These are phyloP conservation scores for Amiota minor DNA, from an alignment of 2,888 invertebrate genomes.

Conservation along the genomic window DNA sequence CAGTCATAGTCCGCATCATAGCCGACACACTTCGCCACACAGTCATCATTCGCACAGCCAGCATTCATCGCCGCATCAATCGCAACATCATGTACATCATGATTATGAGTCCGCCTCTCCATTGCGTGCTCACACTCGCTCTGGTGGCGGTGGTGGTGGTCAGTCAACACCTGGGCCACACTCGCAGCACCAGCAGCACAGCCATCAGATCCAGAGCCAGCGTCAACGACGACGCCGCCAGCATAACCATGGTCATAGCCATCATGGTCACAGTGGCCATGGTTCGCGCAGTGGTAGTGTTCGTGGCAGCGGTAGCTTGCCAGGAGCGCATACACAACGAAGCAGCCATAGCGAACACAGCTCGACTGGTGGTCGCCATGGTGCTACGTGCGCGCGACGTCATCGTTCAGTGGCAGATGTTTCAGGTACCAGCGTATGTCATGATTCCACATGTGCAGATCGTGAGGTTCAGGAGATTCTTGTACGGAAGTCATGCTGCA, in stretches of 20 bases:
- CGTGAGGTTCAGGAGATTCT: conserved; percentile 72
- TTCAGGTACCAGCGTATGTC: conserved; percentile 69
- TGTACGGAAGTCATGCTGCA: conserved; percentile 68
- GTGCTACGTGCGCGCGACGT: conserved; percentile 62
- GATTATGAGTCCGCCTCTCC: conserved; percentile 39
- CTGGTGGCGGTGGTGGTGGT: conserved; percentile 17
- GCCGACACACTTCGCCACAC: conserved; percentile 67
- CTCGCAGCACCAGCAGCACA: conserved; percentile 47
- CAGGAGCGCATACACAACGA: conserved; percentile 56
- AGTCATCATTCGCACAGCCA: conserved; percentile 59
- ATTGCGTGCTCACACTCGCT: conserved; percentile 40
- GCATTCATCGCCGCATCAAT: conserved; percentile 61
- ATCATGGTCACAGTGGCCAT: conserved; percentile 53
- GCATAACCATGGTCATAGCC: conserved; percentile 58
- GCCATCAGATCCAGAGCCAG: conserved; percentile 44
- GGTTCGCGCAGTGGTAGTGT: conserved; percentile 52
- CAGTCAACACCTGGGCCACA: conserved; percentile 5
- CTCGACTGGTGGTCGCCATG: conserved; percentile 30
- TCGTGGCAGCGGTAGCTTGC: conserved; percentile 61
- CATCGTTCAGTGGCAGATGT: conserved; percentile 72
- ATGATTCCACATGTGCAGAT: conserved; percentile 69
- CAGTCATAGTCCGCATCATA: conserved; percentile 55
- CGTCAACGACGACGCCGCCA: conserved; percentile 41
- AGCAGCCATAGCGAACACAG: conserved; percentile 42
- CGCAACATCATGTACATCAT: conserved; percentile 56